A percentile compares a stretch with the other conserved stretches of the same genome.
These are phyloP conservation scores for Xestia rhomboidea DNA, from an alignment of 2,888 invertebrate species.

Conservation along the genomic window DNA sequence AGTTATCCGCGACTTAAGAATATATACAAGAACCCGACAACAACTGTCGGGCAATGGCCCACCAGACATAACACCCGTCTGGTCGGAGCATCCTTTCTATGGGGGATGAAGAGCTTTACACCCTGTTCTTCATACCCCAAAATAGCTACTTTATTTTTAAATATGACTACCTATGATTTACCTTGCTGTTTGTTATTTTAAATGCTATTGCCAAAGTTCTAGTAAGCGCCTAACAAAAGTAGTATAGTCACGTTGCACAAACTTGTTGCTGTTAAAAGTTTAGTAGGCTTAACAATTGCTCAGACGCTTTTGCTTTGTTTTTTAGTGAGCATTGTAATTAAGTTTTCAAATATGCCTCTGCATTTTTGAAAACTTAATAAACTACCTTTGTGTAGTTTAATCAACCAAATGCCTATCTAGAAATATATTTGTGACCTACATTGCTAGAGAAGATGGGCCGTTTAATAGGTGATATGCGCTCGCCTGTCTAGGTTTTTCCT, in stretches of 20 bases:
- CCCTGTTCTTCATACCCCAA: too few relatives aligned
- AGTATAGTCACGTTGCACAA: background rate
- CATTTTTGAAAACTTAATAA: too few relatives aligned
- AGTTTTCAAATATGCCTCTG: background rate
- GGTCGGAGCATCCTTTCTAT: too few relatives aligned
- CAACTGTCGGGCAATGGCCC: too few relatives aligned
- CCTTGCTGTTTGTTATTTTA: background rate
- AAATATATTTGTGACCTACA: background rate
- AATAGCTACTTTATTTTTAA: background rate
- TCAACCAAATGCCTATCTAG: background rate
- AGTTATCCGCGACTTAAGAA: too few relatives aligned
- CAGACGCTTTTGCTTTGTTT: background rate
- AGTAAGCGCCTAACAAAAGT: slow-evolving; percentile 30
- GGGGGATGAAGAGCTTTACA: too few relatives aligned
- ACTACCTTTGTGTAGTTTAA: slow-evolving; percentile 2
- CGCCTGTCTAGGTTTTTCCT: background rate
- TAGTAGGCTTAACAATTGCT: slow-evolving; percentile 14
- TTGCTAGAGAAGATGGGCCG: background rate
- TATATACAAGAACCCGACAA: too few relatives aligned
- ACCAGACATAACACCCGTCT: too few relatives aligned
- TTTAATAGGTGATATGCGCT: background rate
- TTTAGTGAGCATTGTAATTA: background rate
- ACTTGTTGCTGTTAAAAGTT: slow-evolving; percentile 27
- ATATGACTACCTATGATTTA: background rate
- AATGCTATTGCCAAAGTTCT: background rate